Conservation (phyloP, 2,113 vertebrate genomes). For the Triplophysa dalaica region DNA sequence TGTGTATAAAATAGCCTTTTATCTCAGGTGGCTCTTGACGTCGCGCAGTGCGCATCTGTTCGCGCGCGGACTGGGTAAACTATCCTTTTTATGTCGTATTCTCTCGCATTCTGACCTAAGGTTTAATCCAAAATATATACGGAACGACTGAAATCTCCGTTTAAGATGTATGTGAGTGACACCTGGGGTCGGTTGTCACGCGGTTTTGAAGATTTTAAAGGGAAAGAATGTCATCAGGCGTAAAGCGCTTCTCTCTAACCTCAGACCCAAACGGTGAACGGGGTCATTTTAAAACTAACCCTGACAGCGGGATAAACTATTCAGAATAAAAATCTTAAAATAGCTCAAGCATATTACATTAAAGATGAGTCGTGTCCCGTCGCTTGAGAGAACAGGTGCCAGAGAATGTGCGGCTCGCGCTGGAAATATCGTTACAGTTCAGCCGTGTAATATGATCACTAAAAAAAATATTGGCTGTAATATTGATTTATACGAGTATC, state of each 20-base stretch:
- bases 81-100: neutral
- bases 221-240: neutral
- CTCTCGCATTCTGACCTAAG: neutral
- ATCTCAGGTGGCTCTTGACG: conserved; percentile 17
- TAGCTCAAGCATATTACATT: neutral
- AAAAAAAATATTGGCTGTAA: neutral
- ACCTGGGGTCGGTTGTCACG: neutral
- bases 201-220: neutral
- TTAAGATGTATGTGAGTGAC: neutral
- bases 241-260: neutral
- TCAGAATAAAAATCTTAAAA: neutral
- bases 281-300: conserved; percentile 1
- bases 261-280: neutral
- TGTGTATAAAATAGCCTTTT: neutral
- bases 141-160: no score
- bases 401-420: neutral
- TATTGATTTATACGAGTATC: no score
- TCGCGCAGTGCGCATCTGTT: conserved; percentile 19
- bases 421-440: no score
- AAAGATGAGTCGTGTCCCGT: neutral
- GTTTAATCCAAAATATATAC: neutral
- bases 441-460: no score
- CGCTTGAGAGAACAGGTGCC: neutral
- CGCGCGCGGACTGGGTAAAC: neutral
- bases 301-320: neutral